These are phyloP conservation scores for Drosophila asahinai DNA, from an alignment of 1,140 invertebrate genomes.

Conservation along the genomic window DNA sequence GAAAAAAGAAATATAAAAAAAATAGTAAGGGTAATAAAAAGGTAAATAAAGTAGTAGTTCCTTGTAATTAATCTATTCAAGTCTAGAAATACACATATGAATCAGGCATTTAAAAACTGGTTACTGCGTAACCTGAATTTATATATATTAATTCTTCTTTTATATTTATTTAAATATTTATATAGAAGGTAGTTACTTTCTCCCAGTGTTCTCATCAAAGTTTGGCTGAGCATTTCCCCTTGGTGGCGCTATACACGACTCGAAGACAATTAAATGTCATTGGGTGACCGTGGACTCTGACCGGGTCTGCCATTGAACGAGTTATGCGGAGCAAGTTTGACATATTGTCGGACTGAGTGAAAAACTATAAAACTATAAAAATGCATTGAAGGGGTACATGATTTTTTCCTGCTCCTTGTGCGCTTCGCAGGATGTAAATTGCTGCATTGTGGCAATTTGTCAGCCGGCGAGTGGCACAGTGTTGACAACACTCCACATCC, in stretches of 20 bases:
- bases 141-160: too few relatives aligned
- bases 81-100: too few relatives aligned
- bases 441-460: conserved; percentile 67
- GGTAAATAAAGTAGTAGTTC: too few relatives aligned
- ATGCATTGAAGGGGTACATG: conserved; percentile 36
- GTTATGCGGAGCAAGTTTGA: conserved; percentile 53
- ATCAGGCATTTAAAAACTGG: too few relatives aligned
- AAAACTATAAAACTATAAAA: conserved; percentile 53
- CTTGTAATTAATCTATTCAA: too few relatives aligned
- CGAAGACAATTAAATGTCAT: conserved; percentile 76
- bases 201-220: conserved; percentile 50
- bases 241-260: conserved; percentile 16
- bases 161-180: too few relatives aligned
- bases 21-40: too few relatives aligned
- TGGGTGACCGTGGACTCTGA: conserved; percentile 17
- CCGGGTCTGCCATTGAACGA: conserved; percentile 19
- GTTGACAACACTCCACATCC: conserved; percentile 13
- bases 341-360: conserved; percentile 40
- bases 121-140: too few relatives aligned
- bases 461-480: conserved; percentile 20
- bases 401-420: conserved; percentile 19
- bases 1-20: neutral
- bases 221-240: conserved; percentile 43
- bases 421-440: conserved; percentile 65
- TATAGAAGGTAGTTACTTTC: too few relatives aligned